Percentiles rank a stretch among this genome's conserved stretches.
Evolutionary conservation across 2,113 vertebrate genomes (phyloP).

Genomic region (Camarhynchus parvulus): DNA sequence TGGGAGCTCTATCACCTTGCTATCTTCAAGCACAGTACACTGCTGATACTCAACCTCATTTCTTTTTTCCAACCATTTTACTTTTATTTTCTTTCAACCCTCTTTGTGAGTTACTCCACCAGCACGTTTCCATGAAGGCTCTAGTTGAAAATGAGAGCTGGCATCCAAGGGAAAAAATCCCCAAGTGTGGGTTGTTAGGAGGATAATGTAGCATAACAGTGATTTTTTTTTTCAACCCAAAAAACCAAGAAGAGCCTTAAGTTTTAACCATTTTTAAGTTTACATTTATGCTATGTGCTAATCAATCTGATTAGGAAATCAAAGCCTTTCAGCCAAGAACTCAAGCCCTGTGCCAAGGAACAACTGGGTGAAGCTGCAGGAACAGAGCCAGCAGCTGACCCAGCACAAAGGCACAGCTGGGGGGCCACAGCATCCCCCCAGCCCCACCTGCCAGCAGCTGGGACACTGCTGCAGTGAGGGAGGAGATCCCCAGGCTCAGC

Average conservation of each 20-base stretch:
- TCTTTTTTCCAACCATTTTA: not conserved
- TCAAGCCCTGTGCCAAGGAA: not conserved
- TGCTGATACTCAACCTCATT: not conserved
- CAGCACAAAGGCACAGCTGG: accelerated
- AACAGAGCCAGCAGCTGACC: not conserved
- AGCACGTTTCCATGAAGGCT: not conserved
- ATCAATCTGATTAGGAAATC: not conserved
- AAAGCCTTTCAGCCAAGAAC: not conserved
- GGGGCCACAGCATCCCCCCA: not conserved
- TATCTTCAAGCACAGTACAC: not conserved
- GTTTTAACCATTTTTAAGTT: not conserved
- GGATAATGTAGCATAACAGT: not conserved
- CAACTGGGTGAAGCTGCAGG: not conserved
- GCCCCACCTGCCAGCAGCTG: accelerated
- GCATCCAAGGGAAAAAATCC: not conserved
- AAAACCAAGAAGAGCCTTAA: not conserved
- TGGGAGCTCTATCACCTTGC: not conserved
- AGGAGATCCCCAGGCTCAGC: not conserved
- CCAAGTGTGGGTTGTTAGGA: not conserved
- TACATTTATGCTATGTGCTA: not conserved
- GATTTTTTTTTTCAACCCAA: not conserved
- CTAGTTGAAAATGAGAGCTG: not conserved
- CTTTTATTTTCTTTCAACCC: not conserved
- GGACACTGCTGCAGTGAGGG: not conserved
- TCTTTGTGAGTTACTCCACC: not conserved